A percentile compares a stretch with the other conserved stretches of the same genome.
Evolutionary conservation across 2,888 invertebrate genomes (phyloP).

Genomic region (Yponomeuta sedellus): DNA sequence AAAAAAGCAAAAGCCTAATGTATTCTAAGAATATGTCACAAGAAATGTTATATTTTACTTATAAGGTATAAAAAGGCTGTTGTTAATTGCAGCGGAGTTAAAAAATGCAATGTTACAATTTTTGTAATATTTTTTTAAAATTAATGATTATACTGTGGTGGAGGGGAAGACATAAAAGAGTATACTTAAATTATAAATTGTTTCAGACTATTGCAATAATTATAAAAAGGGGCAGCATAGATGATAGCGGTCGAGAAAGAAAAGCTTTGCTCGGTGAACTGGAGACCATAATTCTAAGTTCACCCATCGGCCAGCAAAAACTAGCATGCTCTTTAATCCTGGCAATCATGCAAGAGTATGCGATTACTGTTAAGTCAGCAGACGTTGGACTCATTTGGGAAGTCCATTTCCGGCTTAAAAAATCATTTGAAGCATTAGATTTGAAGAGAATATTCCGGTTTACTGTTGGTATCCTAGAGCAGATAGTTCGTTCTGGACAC

Average conservation of each 20-base stretch:
- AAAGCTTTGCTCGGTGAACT: constrained; percentile 83
- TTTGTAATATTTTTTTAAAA: too few species aligned
- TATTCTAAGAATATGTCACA: too few species aligned
- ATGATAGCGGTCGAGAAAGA: constrained; percentile 82
- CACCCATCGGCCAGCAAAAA: constrained; percentile 85
- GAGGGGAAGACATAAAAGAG: too few species aligned
- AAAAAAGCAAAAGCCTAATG: neutral
- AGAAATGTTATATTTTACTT: too few species aligned
- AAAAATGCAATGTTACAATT: too few species aligned
- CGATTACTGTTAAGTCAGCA: constrained; percentile 88
- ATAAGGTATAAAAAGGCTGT: too few species aligned
- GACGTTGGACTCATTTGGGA: constrained; percentile 94
- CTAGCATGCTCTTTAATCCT: constrained; percentile 90
- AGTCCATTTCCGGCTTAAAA: constrained; percentile 88
- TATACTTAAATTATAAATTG: neutral
- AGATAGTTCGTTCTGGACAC: constrained; percentile 59
- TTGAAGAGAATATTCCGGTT: constrained; percentile 85
- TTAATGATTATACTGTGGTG: too few species aligned
- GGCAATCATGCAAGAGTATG: constrained; percentile 92
- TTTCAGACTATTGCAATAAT: constrained; percentile 87
- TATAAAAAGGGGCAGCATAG: constrained; percentile 88
- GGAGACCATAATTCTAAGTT: constrained; percentile 86
- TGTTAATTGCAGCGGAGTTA: too few species aligned
- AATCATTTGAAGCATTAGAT: constrained; percentile 88
- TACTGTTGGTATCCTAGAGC: constrained; percentile 62